Evolutionary conservation across 2,888 invertebrate species (phyloP).

Genomic region (Spisula solida): DNA sequence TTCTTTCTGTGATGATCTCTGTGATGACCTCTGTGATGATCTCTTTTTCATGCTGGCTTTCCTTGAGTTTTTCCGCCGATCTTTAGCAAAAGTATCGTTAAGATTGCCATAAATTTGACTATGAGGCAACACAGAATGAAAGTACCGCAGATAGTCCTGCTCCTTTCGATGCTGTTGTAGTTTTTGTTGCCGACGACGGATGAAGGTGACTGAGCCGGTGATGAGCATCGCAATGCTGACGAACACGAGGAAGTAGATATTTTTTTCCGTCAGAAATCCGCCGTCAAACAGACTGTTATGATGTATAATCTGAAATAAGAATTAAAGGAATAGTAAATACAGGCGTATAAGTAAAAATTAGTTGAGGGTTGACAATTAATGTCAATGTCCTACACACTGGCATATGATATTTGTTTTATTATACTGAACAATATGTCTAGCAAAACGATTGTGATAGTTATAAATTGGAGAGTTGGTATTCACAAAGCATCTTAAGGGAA

Average conservation of each 20-base stretch:
- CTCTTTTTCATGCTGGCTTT: background rate
- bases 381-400: too few species aligned
- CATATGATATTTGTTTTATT: too few species aligned
- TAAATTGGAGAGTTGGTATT: too few species aligned
- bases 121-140: conserved; percentile 48
- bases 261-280: conserved; percentile 39
- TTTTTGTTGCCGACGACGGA: conserved; percentile 41
- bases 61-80: conserved; percentile 13
- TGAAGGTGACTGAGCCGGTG: conserved; percentile 14
- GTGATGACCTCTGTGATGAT: too few species aligned
- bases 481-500: too few species aligned
- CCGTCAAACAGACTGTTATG: conserved; percentile 13
- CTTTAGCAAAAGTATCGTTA: conserved; percentile 36
- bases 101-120: conserved; percentile 53
- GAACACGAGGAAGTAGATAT: conserved; percentile 40
- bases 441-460: too few species aligned
- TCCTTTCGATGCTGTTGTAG: conserved; percentile 34
- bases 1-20: background rate
- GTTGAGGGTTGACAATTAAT: too few species aligned
- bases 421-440: too few species aligned
- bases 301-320: background rate
- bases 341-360: too few species aligned
- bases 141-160: conserved; percentile 43
- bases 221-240: conserved; percentile 27
- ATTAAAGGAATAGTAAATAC: background rate